Evolutionary conservation across 2,797 vertebrate genomes (phyloP).

Genomic region (Vipera latastei): DNA sequence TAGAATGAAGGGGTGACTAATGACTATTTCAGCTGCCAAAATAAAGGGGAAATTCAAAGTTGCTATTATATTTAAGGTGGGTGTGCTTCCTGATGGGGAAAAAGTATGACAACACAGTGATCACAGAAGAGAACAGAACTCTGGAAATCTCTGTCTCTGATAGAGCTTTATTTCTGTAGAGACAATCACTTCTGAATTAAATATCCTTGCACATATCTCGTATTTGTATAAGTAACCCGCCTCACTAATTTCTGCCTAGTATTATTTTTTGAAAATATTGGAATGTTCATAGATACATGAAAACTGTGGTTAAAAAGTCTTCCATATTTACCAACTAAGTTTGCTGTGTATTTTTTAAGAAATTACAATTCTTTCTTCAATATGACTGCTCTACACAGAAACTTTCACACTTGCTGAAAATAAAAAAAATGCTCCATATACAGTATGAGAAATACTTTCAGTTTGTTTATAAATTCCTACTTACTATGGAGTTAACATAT

Average conservation of each 20-base stretch:
- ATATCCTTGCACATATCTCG: background rate
- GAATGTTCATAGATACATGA: background rate
- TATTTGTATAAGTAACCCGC: background rate
- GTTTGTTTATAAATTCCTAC: background rate
- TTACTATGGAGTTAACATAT: background rate
- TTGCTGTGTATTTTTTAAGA: background rate
- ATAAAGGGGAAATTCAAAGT: background rate
- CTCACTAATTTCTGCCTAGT: too few species aligned
- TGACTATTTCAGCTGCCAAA: background rate
- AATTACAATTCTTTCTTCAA: background rate
- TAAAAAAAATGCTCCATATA: background rate
- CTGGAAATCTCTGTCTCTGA: background rate
- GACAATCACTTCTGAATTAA: background rate
- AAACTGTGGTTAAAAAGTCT: background rate
- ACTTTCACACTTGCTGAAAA: background rate
- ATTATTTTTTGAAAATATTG: background rate
- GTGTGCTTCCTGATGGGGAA: background rate
- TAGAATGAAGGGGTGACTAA: background rate
- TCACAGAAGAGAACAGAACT: background rate
- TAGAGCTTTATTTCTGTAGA: background rate
- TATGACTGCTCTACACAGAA: background rate
- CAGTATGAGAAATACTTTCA: background rate
- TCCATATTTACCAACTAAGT: background rate
- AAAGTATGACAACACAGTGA: background rate
- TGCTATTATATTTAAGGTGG: background rate